These are phyloP conservation scores for Thera obeliscata DNA, from an alignment of 2,888 invertebrate species.

Conservation along the genomic window DNA sequence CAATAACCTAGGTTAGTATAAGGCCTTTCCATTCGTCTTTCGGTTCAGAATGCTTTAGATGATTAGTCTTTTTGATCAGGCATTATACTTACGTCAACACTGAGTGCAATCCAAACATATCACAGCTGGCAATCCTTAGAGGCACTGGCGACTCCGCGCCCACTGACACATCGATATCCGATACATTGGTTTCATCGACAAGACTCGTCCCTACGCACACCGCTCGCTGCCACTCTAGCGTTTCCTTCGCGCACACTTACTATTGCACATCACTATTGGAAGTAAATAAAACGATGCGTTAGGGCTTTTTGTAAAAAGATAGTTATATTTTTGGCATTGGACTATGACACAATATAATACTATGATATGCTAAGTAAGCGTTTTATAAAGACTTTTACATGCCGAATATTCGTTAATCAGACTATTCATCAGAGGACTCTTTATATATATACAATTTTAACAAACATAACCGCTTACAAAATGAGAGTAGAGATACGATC, in stretches of 20 bases:
- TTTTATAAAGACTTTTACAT: slow-evolving; percentile 85
- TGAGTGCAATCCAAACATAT: slow-evolving; percentile 33
- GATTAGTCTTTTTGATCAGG: slow-evolving; percentile 25
- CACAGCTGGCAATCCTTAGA: slow-evolving; percentile 33
- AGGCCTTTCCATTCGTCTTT: slow-evolving; percentile 18
- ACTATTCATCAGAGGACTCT: slow-evolving; percentile 84
- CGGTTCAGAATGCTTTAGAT: slow-evolving; percentile 10
- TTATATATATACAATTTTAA: slow-evolving; percentile 83
- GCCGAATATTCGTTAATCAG: slow-evolving; percentile 84
- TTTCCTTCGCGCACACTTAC: slow-evolving; percentile 25
- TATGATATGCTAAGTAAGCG: slow-evolving; percentile 85
- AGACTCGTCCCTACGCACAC: slow-evolving; percentile 22
- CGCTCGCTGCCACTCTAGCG: slow-evolving; percentile 6
- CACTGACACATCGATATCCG: slow-evolving; percentile 27
- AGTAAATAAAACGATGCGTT: slow-evolving; percentile 79
- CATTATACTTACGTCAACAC: slow-evolving; percentile 26
- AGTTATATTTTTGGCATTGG: slow-evolving; percentile 85
- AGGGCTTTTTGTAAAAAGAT: slow-evolving; percentile 84
- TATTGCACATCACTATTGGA: slow-evolving; percentile 42
- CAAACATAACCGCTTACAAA: slow-evolving; percentile 83
- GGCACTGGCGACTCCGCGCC: slow-evolving; percentile 28
- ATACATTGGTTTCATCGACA: slow-evolving; percentile 22
- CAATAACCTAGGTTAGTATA: slow-evolving; percentile 26
- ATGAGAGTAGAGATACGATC: slow-evolving; percentile 76
- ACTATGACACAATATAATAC: slow-evolving; percentile 85